Percentiles rank a stretch among this genome's conserved stretches.
These are phyloP conservation scores for Pyrocephalus nanus DNA, from an alignment of 2,797 vertebrate species.

Conservation along the genomic window DNA sequence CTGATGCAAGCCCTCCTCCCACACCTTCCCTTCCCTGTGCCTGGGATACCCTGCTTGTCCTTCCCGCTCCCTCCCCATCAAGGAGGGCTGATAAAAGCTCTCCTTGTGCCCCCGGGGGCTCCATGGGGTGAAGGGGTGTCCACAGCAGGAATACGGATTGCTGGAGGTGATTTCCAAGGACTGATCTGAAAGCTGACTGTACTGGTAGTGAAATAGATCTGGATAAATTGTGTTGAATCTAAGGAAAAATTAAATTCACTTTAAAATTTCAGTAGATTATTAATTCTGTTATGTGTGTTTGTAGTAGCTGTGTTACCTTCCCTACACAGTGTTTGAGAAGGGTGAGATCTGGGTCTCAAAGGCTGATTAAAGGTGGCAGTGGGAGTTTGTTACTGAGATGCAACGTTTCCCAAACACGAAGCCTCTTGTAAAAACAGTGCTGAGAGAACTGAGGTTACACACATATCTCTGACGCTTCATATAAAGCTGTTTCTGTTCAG, in stretches of 20 bases:
- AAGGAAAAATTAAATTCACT: not conserved
- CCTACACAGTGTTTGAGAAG: not conserved
- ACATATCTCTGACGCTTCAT: not conserved
- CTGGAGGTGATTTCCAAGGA: not conserved
- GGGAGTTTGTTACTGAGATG: not conserved
- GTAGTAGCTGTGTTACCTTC: not conserved
- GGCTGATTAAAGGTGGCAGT: not conserved
- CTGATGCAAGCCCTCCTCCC: constrained; percentile 47
- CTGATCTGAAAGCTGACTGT: not conserved
- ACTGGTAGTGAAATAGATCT: not conserved
- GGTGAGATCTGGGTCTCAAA: not conserved
- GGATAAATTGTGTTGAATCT: not conserved
- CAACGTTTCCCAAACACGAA: not conserved
- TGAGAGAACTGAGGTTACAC: not conserved
- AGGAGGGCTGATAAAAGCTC: not conserved
- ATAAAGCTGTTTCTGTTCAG: constrained; percentile 9
- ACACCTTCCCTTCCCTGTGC: not conserved
- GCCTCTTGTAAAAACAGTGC: not conserved
- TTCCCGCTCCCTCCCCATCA: not conserved
- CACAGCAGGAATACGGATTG: not conserved
- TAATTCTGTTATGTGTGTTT: not conserved
- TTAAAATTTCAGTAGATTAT: not conserved
- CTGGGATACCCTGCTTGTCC: not conserved
- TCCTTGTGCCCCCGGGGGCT: accelerated
- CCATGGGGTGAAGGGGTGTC: not conserved